A percentile compares a stretch with the other conserved stretches of the same genome.
These are phyloP conservation scores for Triplophysa rosa DNA, from an alignment of 2,113 vertebrate genomes.

Conservation along the genomic window DNA sequence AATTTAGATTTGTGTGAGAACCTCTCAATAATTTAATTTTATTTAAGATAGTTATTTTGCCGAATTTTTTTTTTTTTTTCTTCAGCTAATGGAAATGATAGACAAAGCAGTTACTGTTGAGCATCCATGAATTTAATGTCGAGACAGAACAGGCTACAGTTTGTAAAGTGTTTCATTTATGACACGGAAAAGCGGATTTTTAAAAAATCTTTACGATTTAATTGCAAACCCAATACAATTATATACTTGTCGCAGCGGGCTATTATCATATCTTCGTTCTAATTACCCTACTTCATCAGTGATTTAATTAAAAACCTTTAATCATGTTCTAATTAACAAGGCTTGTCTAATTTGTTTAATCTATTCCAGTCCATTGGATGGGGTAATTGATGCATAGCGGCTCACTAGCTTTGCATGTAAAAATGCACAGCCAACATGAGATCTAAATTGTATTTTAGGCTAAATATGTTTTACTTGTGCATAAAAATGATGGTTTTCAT, in stretches of 20 bases:
- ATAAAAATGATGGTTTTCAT: background rate
- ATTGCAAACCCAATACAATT: conserved; percentile 73
- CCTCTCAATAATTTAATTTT: conserved; percentile 84
- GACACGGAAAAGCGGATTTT: conserved; percentile 74
- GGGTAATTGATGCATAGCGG: conserved; percentile 79
- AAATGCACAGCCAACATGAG: conserved; percentile 43
- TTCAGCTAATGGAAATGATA: conserved; percentile 76
- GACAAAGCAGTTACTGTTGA: conserved; percentile 75
- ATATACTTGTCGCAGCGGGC: conserved; percentile 75
- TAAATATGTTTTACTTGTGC: background rate
- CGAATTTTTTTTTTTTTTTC: conserved; percentile 86
- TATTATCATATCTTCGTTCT: conserved; percentile 87
- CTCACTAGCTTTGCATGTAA: conserved; percentile 40
- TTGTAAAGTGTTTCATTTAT: conserved; percentile 86
- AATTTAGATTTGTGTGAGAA: conserved; percentile 84
- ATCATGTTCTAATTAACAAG: conserved; percentile 93
- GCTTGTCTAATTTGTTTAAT: conserved; percentile 86
- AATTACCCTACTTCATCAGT: conserved; percentile 86
- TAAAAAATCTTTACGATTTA: conserved; percentile 75
- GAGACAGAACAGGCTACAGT: conserved; percentile 65
- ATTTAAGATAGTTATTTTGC: conserved; percentile 85
- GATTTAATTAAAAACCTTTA: conserved; percentile 91
- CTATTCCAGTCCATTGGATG: conserved; percentile 77
- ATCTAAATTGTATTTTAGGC: background rate
- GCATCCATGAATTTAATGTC: conserved; percentile 81